Evolutionary conservation across 2,797 vertebrate genomes (phyloP).

Genomic region (Alcedo atthis): DNA sequence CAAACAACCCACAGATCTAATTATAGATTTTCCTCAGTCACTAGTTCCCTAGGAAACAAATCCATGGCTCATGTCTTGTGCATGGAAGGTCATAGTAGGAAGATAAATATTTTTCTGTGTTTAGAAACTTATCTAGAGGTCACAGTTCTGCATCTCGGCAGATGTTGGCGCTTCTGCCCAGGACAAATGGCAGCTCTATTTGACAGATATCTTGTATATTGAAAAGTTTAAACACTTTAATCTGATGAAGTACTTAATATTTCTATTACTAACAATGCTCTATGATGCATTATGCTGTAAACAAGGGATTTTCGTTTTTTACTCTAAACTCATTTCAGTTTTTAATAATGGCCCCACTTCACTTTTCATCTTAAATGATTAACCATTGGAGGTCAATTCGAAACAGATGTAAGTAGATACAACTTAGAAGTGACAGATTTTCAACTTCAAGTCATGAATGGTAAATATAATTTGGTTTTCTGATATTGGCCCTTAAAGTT

Average conservation of each 20-base stretch:
- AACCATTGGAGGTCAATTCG: not conserved
- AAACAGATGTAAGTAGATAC: not conserved
- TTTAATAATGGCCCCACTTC: not conserved
- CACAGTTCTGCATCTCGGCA: conserved; percentile 72
- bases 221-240: conserved; percentile 43
- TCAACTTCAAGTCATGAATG: not conserved
- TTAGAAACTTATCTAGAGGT: conserved; percentile 79
- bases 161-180: conserved; percentile 56
- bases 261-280: not conserved
- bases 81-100: conserved; percentile 77
- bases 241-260: not conserved
- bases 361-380: not conserved
- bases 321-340: not conserved
- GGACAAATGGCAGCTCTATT: conserved; percentile 19
- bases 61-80: conserved; percentile 74
- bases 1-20: conserved; percentile 81
- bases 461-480: not conserved
- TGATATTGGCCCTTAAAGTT: not conserved
- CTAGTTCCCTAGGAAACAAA: conserved; percentile 82
- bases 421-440: not conserved
- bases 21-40: conserved; percentile 84
- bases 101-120: conserved; percentile 76
- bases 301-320: not conserved
- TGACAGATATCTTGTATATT: conserved; percentile 23
- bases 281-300: not conserved